A percentile compares a stretch with the other conserved stretches of the same genome.
Evolutionary conservation across 2,888 invertebrate species (phyloP).

Genomic region (Erpobdella octoculata): DNA sequence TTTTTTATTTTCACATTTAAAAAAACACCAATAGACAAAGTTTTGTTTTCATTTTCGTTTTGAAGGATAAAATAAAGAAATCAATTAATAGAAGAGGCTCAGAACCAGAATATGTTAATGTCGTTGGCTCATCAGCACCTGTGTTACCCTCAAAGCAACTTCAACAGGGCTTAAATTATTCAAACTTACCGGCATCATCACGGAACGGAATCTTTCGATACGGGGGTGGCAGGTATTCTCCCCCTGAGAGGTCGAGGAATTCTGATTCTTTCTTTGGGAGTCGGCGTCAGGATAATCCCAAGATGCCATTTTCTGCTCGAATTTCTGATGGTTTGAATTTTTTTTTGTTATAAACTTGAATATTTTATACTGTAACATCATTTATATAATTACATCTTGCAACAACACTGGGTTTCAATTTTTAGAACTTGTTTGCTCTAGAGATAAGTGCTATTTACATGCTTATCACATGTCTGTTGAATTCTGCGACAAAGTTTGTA

Average conservation of each 20-base stretch:
- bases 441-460: background rate
- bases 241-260: constrained; percentile 11
- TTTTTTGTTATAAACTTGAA: background rate
- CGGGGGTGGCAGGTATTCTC: constrained; percentile 14
- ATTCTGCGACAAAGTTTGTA: too few relatives aligned
- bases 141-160: constrained; percentile 6
- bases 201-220: constrained; percentile 12
- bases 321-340: constrained; percentile 15
- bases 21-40: too few relatives aligned
- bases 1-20: too few relatives aligned
- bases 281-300: background rate
- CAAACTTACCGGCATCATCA: background rate
- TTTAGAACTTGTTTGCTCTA: background rate
- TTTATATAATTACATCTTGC: background rate
- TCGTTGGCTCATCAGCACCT: background rate
- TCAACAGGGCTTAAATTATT: background rate
- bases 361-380: background rate
- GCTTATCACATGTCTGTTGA: too few relatives aligned
- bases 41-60: too few relatives aligned
- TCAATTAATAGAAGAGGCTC: constrained; percentile 35
- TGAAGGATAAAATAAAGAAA: constrained; percentile 24
- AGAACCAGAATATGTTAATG: constrained; percentile 49
- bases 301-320: constrained; percentile 6
- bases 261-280: background rate
- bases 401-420: too few relatives aligned